Percentiles rank a stretch among this genome's conserved stretches.
These are phyloP conservation scores for Aleiodes leptofemur DNA, from an alignment of 2,888 invertebrate species.

Conservation along the genomic window DNA sequence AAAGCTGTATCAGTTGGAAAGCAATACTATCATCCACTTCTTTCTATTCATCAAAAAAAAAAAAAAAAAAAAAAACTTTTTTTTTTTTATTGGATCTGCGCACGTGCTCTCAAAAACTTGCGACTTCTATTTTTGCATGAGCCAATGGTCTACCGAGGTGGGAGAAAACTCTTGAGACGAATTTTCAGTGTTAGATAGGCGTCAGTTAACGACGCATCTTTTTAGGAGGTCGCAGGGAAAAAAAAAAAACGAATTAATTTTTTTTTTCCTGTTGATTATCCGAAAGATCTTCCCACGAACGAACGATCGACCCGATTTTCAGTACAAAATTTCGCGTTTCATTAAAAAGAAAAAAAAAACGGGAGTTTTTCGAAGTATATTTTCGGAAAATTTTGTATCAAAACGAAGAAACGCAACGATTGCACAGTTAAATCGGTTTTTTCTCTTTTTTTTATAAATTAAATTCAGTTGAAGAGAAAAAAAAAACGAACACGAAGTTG, in stretches of 20 bases:
- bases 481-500: slow-evolving; percentile 35
- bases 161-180: not conserved
- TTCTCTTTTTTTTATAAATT: not conserved
- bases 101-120: slow-evolving; percentile 66
- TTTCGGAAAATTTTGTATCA: not conserved
- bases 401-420: slow-evolving; percentile 3
- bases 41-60: not conserved
- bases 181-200: slow-evolving; percentile 71
- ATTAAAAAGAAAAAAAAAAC: not conserved
- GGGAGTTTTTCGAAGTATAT: no score
- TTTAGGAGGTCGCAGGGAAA: slow-evolving; percentile 45
- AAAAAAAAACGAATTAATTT: slow-evolving; percentile 31
- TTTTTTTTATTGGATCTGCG: slow-evolving; percentile 42
- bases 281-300: slow-evolving; percentile 64
- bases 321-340: not conserved
- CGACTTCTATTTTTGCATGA: slow-evolving; percentile 66
- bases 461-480: not conserved
- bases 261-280: slow-evolving; percentile 58
- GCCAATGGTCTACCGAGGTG: not conserved
- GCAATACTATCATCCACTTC: no score
- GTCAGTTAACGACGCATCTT: slow-evolving; percentile 69
- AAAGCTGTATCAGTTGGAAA: no score
- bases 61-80: no score
- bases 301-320: slow-evolving; percentile 64
- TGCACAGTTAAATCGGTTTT: not conserved